Percentiles rank a stretch among this genome's conserved stretches.
These are phyloP conservation scores for Tetraneura akinire DNA, from an alignment of 1,140 invertebrate species.

Conservation along the genomic window DNA sequence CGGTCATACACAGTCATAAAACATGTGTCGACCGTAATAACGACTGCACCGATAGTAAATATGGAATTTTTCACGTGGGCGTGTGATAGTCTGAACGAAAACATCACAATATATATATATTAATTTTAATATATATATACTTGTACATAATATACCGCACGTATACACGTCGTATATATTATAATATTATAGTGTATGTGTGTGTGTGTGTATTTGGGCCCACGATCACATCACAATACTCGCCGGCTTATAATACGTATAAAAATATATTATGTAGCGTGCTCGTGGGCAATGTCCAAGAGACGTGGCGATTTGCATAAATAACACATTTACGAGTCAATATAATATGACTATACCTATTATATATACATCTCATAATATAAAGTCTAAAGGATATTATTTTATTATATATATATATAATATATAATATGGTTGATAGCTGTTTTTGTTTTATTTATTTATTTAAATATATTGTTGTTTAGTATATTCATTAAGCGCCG, in stretches of 20 bases:
- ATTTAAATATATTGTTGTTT: constrained; percentile 36
- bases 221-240: not conserved
- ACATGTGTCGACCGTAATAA: constrained; percentile 48
- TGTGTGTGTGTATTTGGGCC: no score
- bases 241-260: no score
- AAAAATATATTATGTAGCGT: not conserved
- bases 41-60: constrained; percentile 37
- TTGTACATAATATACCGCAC: not conserved
- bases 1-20: constrained; percentile 3
- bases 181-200: no score
- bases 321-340: constrained; percentile 50
- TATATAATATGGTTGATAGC: not conserved
- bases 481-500: constrained; percentile 33
- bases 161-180: not conserved
- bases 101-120: constrained; percentile 39
- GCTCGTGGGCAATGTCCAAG: constrained; percentile 32
- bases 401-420: no score
- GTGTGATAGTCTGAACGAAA: constrained; percentile 45
- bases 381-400: no score
- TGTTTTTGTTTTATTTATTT: constrained; percentile 25
- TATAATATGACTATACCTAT: not conserved
- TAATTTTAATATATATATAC: not conserved
- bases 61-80: constrained; percentile 50
- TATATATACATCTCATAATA: not conserved
- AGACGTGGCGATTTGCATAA: constrained; percentile 41